These are phyloP conservation scores for Vireo altiloquus DNA, from an alignment of 2,113 vertebrate species.

Conservation along the genomic window DNA sequence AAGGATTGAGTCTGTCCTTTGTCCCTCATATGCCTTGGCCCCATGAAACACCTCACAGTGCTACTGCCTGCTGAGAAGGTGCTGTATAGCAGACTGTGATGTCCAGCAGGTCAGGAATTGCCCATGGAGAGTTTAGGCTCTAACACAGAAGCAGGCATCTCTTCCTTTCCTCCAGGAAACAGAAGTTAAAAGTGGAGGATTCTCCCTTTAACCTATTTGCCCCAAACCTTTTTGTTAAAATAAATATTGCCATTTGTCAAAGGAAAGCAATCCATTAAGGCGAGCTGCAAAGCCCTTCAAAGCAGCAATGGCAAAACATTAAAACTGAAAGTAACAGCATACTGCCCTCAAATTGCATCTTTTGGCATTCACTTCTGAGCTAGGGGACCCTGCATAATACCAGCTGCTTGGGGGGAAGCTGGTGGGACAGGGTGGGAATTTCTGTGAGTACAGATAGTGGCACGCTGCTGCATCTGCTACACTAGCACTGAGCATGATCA, in stretches of 20 bases:
- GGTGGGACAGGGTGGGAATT: background rate
- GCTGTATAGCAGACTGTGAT: background rate
- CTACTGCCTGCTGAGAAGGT: background rate
- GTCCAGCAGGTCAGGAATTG: background rate
- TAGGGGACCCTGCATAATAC: background rate
- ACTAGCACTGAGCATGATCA: background rate
- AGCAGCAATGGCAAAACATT: background rate
- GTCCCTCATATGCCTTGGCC: background rate
- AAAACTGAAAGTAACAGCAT: conserved; percentile 20
- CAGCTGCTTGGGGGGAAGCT: background rate
- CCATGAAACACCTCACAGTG: background rate
- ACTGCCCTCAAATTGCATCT: background rate
- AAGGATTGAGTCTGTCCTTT: background rate
- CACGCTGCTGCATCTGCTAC: background rate
- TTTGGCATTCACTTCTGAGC: background rate
- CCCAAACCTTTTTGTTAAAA: background rate
- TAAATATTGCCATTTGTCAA: background rate
- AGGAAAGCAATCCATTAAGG: background rate
- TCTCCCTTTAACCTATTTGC: background rate
- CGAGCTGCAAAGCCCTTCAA: background rate
- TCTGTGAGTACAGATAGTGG: too few relatives aligned
- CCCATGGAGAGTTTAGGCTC: background rate
- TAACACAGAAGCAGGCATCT: background rate
- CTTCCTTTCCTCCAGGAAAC: background rate
- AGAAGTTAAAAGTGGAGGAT: background rate